Conservation (phyloP, 2,797 vertebrate genomes). For the Sitta carolinensis region DNA sequence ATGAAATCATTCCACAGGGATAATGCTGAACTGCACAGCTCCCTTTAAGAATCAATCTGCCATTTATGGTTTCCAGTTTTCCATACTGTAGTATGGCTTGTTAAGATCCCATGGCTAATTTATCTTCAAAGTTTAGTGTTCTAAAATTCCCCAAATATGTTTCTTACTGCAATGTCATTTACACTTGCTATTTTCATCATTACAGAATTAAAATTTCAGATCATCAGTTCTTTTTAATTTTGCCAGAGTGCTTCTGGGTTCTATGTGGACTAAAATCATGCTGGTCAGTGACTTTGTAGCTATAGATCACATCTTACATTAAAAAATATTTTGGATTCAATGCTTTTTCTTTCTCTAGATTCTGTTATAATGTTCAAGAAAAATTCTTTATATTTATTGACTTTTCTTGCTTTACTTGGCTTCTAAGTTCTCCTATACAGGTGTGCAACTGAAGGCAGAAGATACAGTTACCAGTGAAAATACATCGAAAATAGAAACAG, state of each 20-base stretch:
- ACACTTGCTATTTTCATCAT: not conserved
- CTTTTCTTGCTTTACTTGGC: not conserved
- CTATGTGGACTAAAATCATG: not conserved
- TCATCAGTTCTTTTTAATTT: not conserved
- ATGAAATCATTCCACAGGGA: constrained; percentile 64
- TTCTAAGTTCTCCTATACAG: not conserved
- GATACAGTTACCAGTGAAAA: not conserved
- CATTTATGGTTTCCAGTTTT: constrained; percentile 41
- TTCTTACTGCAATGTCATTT: not conserved
- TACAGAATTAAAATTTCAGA: not conserved
- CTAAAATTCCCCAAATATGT: not conserved
- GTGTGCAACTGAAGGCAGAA: not conserved
- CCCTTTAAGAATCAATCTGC: constrained; percentile 50
- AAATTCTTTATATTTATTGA: not conserved
- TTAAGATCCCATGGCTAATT: constrained; percentile 51
- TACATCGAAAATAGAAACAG: not conserved
- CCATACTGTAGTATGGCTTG: not conserved
- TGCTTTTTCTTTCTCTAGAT: not conserved
- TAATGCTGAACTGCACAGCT: constrained; percentile 33
- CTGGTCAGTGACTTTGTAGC: not conserved
- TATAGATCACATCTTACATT: not conserved
- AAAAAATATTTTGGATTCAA: not conserved
- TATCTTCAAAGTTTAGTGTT: not conserved
- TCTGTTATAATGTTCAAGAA: not conserved
- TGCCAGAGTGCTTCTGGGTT: not conserved